phyloP scores from a whole-genome alignment of 2,888 invertebrate genomes.

The Dorcus hopei region DNA sequence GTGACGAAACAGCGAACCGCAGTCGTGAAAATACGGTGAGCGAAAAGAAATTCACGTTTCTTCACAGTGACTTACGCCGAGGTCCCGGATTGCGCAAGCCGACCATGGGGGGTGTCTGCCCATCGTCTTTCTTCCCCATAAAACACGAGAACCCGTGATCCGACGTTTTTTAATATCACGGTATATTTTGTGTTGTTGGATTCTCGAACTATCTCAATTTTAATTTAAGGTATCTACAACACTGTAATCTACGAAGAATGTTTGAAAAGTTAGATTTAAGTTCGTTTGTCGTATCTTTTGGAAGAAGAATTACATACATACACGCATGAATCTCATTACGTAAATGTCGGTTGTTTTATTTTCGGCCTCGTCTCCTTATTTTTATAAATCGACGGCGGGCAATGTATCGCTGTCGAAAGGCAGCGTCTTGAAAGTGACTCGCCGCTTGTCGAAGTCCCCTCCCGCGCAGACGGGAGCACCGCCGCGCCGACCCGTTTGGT shows the following conservation, averaged over 20 bases:
- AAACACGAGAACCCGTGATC: background rate
- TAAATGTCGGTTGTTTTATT: slow-evolving; percentile 36
- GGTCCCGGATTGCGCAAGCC: slow-evolving; percentile 23
- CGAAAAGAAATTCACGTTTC: slow-evolving; percentile 18
- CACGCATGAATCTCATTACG: slow-evolving; percentile 44
- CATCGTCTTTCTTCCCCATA: too few relatives aligned
- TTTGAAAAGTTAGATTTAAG: too few relatives aligned
- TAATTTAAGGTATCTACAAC: background rate
- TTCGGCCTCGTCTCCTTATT: slow-evolving; percentile 5
- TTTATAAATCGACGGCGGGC: slow-evolving; percentile 23
- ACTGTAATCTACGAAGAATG: too few relatives aligned
- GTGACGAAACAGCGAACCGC: slow-evolving; percentile 28
- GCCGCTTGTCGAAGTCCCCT: slow-evolving; percentile 33
- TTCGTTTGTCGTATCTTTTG: background rate
- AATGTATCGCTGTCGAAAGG: slow-evolving; percentile 28
- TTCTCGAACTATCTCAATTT: too few relatives aligned
- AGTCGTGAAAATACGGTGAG: slow-evolving; percentile 23
- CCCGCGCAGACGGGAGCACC: slow-evolving; percentile 26
- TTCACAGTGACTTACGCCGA: slow-evolving; percentile 19
- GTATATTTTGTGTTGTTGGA: background rate
- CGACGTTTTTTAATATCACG: background rate
- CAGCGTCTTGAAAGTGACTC: slow-evolving; percentile 34
- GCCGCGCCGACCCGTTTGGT: slow-evolving; percentile 36
- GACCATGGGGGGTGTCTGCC: slow-evolving; percentile 11
- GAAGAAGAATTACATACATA: background rate